These are phyloP conservation scores for Cinclus cinclus DNA, from an alignment of 2,113 vertebrate genomes.

Conservation along the genomic window DNA sequence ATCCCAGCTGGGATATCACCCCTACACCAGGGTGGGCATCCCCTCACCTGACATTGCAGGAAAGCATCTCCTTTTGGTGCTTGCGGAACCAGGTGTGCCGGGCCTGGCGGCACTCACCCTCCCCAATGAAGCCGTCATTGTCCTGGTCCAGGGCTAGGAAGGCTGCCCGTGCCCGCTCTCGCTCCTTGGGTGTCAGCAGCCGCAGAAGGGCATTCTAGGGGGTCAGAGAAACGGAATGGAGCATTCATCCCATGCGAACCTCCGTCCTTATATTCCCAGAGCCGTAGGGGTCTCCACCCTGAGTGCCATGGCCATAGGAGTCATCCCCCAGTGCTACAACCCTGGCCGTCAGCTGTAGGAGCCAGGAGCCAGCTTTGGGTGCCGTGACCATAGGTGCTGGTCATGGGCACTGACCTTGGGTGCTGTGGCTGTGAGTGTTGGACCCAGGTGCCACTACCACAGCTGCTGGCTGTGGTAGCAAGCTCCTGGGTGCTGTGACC, in stretches of 20 bases:
- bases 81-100: constrained; percentile 90
- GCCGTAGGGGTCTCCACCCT: not conserved
- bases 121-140: constrained; percentile 74
- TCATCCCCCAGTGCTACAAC: not conserved
- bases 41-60: constrained; percentile 89
- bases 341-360: not conserved
- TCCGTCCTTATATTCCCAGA: accelerated
- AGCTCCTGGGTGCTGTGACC: not conserved
- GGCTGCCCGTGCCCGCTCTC: constrained; percentile 77
- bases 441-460: not conserved
- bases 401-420: too few species aligned
- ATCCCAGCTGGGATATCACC: accelerated
- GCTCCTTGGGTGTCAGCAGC: constrained; percentile 87
- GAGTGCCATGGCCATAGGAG: not conserved
- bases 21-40: accelerated
- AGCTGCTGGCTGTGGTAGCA: not conserved
- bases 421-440: not conserved
- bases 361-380: not conserved
- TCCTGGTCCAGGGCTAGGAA: constrained; percentile 84
- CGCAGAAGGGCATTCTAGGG: constrained; percentile 87
- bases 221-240: not conserved
- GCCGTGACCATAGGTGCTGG: not conserved
- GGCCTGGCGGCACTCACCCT: constrained; percentile 78
- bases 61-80: constrained; percentile 80
- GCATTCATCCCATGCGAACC: accelerated